phyloP scores from a whole-genome alignment of 2,888 invertebrate species.

The Thera obeliscata region DNA sequence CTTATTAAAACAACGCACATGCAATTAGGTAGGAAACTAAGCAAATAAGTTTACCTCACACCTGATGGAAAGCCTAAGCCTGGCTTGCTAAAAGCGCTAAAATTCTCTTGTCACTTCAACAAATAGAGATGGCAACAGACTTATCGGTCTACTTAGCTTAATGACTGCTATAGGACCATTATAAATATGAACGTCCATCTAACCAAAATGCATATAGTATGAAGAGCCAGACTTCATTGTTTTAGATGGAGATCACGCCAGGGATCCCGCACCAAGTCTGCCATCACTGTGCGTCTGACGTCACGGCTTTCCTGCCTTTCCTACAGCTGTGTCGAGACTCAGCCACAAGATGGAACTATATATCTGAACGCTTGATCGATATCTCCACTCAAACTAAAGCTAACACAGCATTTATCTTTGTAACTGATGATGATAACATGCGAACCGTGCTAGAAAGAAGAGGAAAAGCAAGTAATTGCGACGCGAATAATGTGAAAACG shows the following conservation, averaged over 20 bases:
- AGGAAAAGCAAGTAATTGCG: constrained; percentile 33
- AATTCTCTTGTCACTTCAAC: no score
- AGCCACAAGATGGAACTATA: constrained; percentile 50
- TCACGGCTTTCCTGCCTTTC: constrained; percentile 51
- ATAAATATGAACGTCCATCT: not conserved
- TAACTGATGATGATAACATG: constrained; percentile 38
- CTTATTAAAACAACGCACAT: no score
- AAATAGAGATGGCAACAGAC: no score
- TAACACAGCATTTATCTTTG: constrained; percentile 50
- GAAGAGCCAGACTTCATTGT: constrained; percentile 48
- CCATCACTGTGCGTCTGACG: constrained; percentile 46
- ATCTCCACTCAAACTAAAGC: constrained; percentile 40
- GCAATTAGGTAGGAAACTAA: no score
- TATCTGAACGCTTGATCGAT: constrained; percentile 44
- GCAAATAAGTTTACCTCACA: no score
- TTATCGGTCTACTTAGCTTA: no score
- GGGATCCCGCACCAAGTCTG: constrained; percentile 58
- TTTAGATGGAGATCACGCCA: constrained; percentile 59
- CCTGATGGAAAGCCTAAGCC: no score
- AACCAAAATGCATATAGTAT: not conserved
- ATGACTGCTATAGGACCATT: no score
- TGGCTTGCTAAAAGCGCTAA: no score
- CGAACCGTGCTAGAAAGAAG: constrained; percentile 39
- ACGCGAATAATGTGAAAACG: constrained; percentile 36
- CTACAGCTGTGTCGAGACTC: constrained; percentile 53